phyloP scores from a whole-genome alignment of 2,888 invertebrate species.

The Drosophila pseudotalamancana region DNA sequence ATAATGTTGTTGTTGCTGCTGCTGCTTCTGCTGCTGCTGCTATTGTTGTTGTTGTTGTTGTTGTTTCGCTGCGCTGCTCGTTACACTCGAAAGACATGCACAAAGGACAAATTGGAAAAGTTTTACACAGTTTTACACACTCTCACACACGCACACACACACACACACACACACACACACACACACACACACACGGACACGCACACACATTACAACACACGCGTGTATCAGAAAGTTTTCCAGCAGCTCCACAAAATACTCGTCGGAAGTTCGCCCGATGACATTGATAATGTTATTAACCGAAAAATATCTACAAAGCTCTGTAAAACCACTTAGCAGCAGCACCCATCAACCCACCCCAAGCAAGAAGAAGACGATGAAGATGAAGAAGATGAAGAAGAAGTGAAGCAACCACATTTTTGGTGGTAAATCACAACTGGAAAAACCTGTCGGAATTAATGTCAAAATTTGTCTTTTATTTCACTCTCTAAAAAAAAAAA shows the following conservation, averaged over 20 bases:
- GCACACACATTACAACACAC: conserved; percentile 15
- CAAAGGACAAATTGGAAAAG: conserved; percentile 70
- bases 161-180: neutral
- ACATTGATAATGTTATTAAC: conserved; percentile 66
- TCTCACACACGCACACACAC: conserved; percentile 7
- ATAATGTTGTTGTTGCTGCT: conserved; percentile 18
- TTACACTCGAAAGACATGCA: conserved; percentile 66
- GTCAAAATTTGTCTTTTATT: neutral
- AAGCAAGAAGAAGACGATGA: no score
- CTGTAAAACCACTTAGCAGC: conserved; percentile 22
- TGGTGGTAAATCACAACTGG: neutral
- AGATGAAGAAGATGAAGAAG: no score
- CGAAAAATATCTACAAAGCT: conserved; percentile 25
- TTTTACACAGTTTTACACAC: conserved; percentile 53
- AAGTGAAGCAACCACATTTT: neutral
- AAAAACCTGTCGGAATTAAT: neutral
- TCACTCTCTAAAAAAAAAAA: no score
- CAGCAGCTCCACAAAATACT: conserved; percentile 19
- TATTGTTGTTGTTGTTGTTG: conserved; percentile 29
- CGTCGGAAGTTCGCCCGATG: conserved; percentile 47
- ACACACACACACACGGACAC: conserved; percentile 4
- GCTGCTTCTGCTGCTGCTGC: conserved; percentile 28
- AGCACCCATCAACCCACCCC: neutral
- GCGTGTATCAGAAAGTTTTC: conserved; percentile 39
- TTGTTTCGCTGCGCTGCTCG: conserved; percentile 43